phyloP scores from a whole-genome alignment of 2,888 invertebrate species.

The Eristalinus aeneus region DNA sequence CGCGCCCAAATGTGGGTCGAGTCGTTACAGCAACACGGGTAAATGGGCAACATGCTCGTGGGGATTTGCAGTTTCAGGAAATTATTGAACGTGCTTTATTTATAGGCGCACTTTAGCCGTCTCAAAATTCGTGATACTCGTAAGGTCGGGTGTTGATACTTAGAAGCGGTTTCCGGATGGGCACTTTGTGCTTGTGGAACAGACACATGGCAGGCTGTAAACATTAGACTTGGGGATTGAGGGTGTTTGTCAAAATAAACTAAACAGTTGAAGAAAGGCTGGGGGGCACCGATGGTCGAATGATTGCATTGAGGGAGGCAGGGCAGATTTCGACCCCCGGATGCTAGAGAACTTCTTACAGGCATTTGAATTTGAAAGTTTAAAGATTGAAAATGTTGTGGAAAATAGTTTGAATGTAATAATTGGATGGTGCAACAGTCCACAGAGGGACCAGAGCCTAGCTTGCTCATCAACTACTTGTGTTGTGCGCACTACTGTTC shows the following conservation, averaged over 20 bases:
- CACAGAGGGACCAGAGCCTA: too few relatives aligned
- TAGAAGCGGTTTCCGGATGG: background rate
- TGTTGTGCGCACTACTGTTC: too few relatives aligned
- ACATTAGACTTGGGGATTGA: background rate
- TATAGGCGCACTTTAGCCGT: background rate
- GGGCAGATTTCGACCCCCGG: too few relatives aligned
- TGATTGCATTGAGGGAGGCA: too few relatives aligned
- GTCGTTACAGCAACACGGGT: background rate
- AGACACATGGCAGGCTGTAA: background rate
- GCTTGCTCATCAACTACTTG: too few relatives aligned
- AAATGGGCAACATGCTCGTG: too few relatives aligned
- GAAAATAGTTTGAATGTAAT: too few relatives aligned
- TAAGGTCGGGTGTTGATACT: background rate
- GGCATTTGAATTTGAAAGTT: too few relatives aligned
- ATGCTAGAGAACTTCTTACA: too few relatives aligned
- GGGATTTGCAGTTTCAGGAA: background rate
- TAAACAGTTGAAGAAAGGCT: background rate
- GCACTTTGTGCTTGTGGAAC: background rate
- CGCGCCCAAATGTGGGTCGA: background rate
- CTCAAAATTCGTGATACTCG: background rate
- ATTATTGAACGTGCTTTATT: background rate
- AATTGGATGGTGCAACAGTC: too few relatives aligned
- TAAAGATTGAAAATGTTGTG: too few relatives aligned
- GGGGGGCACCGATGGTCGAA: too few relatives aligned
- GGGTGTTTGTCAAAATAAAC: background rate